Evolutionary conservation across 2,888 invertebrate species (phyloP).

Genomic region (Lasioglossum oenotherae): DNA sequence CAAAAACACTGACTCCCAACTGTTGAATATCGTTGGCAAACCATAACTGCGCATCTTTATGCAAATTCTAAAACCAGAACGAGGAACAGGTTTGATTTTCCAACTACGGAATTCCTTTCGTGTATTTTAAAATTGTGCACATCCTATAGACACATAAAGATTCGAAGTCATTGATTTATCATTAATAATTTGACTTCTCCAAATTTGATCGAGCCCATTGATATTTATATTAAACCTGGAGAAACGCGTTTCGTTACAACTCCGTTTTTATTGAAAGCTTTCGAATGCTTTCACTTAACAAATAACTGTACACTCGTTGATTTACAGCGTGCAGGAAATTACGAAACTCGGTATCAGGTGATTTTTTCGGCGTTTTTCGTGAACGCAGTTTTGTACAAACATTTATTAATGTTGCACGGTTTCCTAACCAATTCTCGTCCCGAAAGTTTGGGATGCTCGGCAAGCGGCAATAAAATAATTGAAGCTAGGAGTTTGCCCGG

Average conservation of each 20-base stretch:
- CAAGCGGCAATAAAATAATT: conserved; percentile 26
- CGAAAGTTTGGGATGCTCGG: conserved; percentile 8
- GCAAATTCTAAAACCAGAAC: no score
- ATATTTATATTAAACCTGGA: neutral
- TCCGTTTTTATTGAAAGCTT: neutral
- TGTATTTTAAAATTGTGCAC: no score
- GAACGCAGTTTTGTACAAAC: neutral
- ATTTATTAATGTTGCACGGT: neutral
- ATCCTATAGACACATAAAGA: no score
- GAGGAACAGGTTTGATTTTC: no score
- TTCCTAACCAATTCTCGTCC: neutral
- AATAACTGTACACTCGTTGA: neutral
- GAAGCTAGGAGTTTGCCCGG: conserved; percentile 4
- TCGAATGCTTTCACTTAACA: neutral
- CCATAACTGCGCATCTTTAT: no score
- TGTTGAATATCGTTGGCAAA: no score
- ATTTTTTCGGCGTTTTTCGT: neutral
- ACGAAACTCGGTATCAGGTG: neutral
- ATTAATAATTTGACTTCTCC: no score
- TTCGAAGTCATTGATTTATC: no score
- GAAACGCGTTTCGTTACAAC: neutral
- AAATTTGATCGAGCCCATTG: neutral
- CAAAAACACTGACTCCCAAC: no score
- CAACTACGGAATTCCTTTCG: no score
- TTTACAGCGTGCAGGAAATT: neutral